These are phyloP conservation scores for Phodopus roborovskii DNA, from an alignment of 2,113 vertebrate species.

Conservation along the genomic window DNA sequence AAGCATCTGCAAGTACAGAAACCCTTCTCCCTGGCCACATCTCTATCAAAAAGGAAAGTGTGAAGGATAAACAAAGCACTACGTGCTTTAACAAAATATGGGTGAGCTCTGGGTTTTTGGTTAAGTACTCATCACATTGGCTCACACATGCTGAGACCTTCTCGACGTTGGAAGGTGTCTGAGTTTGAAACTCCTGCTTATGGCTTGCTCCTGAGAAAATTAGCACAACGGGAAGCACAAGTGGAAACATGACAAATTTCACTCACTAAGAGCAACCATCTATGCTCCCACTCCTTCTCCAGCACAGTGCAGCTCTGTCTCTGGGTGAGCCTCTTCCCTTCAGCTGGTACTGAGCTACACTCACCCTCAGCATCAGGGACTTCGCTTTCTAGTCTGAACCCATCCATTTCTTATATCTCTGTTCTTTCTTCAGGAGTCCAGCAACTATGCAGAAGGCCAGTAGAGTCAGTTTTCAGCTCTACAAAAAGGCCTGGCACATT, in stretches of 20 bases:
- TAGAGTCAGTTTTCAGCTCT: too few relatives aligned
- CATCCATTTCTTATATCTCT: neutral
- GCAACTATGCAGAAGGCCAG: neutral
- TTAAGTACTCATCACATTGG: neutral
- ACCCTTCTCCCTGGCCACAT: neutral
- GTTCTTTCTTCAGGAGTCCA: neutral
- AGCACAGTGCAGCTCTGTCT: neutral
- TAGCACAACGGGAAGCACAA: neutral
- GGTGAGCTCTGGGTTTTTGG: neutral
- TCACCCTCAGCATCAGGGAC: neutral
- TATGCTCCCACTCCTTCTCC: neutral
- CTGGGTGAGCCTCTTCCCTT: neutral
- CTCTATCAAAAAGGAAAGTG: neutral
- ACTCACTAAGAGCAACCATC: neutral
- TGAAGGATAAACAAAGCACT: neutral
- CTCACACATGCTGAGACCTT: neutral
- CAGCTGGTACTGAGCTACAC: rapidly evolving
- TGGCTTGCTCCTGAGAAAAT: neutral
- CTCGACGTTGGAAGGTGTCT: neutral
- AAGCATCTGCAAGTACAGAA: neutral
- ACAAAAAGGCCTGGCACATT: neutral
- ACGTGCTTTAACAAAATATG: neutral
- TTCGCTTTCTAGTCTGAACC: neutral
- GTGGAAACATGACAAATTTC: neutral
- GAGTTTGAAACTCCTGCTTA: neutral